phyloP scores from a whole-genome alignment of 2,888 invertebrate genomes.

The Cryptocephalus moraei region DNA sequence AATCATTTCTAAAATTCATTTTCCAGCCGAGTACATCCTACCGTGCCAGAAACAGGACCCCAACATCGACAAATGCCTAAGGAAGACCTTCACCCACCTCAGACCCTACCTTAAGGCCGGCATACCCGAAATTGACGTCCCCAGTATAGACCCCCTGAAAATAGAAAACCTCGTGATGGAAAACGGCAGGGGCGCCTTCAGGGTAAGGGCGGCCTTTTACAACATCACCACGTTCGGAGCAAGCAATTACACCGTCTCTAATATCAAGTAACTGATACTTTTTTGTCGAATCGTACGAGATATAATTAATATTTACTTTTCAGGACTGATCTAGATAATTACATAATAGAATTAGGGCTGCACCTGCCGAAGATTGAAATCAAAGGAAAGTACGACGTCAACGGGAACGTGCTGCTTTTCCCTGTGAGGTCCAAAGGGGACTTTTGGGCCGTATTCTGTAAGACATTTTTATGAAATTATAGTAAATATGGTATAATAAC shows the following conservation, averaged over 20 bases:
- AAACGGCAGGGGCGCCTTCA: slow-evolving; percentile 66
- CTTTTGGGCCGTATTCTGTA: slow-evolving; percentile 72
- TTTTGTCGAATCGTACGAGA: too few relatives aligned
- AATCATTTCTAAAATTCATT: too few relatives aligned
- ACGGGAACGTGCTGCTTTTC: slow-evolving; percentile 66
- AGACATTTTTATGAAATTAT: slow-evolving; percentile 28
- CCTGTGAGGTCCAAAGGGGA: slow-evolving; percentile 71
- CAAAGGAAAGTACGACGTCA: slow-evolving; percentile 65
- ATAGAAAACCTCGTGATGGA: slow-evolving; percentile 66
- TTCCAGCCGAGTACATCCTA: slow-evolving; percentile 62
- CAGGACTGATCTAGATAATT: slow-evolving; percentile 50
- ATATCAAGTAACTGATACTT: slow-evolving; percentile 60
- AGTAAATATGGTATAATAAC: too few relatives aligned
- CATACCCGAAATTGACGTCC: slow-evolving; percentile 60
- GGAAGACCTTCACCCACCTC: slow-evolving; percentile 61
- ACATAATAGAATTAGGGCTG: slow-evolving; percentile 52
- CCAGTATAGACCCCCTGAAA: slow-evolving; percentile 62
- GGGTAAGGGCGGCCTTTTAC: slow-evolving; percentile 61
- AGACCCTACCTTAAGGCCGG: slow-evolving; percentile 60
- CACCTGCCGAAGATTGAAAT: slow-evolving; percentile 61
- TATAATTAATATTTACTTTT: slow-evolving; percentile 8
- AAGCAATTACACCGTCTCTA: slow-evolving; percentile 61
- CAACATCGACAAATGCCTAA: slow-evolving; percentile 54
- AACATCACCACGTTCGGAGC: slow-evolving; percentile 69
- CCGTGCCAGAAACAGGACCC: slow-evolving; percentile 61